A percentile compares a stretch with the other conserved stretches of the same genome.
These are phyloP conservation scores for Cryptus viduatorius DNA, from an alignment of 2,888 invertebrate genomes.

Conservation along the genomic window DNA sequence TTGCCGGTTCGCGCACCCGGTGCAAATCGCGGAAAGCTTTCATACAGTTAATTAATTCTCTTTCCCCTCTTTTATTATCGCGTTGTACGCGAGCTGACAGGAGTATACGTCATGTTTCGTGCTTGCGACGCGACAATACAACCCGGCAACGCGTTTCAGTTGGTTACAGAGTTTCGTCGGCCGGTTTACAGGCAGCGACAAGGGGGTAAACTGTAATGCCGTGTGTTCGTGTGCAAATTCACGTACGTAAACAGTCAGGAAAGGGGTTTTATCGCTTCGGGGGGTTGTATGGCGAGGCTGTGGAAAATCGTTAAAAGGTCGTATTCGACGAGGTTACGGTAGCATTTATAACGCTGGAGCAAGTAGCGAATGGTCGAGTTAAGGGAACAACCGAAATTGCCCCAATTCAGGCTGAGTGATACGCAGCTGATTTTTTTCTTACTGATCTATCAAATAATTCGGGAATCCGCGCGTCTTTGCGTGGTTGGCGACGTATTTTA, in stretches of 20 bases:
- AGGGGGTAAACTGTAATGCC: conserved; percentile 1
- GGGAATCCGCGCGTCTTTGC: neutral
- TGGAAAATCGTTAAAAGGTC: conserved; percentile 49
- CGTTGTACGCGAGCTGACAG: conserved; percentile 57
- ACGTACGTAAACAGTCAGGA: neutral
- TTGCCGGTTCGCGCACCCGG: conserved; percentile 15
- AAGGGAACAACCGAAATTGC: conserved; percentile 20
- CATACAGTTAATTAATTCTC: conserved; percentile 65
- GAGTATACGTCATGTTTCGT: conserved; percentile 65
- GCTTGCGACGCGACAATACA: conserved; percentile 52
- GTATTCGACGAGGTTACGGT: conserved; percentile 38
- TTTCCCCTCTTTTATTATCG: conserved; percentile 51
- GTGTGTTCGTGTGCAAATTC: conserved; percentile 25
- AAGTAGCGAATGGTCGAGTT: conserved; percentile 1
- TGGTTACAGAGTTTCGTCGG: conserved; percentile 39
- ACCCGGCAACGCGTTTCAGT: conserved; percentile 45
- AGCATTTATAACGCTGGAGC: conserved; percentile 39
- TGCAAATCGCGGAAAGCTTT: conserved; percentile 41
- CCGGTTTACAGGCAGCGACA: conserved; percentile 8
- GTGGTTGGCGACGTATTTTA: neutral
- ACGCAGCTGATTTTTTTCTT: neutral
- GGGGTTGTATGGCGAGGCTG: conserved; percentile 4
- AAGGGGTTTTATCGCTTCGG: conserved; percentile 49
- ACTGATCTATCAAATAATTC: neutral
- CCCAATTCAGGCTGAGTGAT: neutral